Base-by-base conservation (phyloP, 2,888 invertebrate species). In the Trichogramma dendrolimi region DNA sequence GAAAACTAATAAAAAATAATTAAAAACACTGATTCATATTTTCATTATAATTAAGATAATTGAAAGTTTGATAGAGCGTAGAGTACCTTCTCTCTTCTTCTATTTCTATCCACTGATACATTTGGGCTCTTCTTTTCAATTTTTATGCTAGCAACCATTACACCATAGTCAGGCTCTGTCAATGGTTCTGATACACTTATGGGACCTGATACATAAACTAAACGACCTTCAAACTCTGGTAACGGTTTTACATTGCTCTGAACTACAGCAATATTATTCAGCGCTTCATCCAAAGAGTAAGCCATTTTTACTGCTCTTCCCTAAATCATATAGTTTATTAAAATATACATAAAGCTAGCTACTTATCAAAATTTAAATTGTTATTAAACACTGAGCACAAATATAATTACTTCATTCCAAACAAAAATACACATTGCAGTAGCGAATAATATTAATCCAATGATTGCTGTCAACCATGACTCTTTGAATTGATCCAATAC, bases 101-200 rank as follows among this genome's bases (percentile, higher is more conserved):
- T 8, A 78, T 74, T 70, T 95, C 94, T 61, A 93, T 85, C 95
- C 95, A 95, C 74, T 95, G 95, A 77, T 89, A 95, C 92, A 95
- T 94, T 79, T 95, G 94, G 0, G 94, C 94, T 60, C 91, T 82
- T 63, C 93, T 85, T 73, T 88, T 89, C 40, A 96, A 79, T 76
- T 93, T 93, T 93, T 0, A 94, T 91, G 4, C 94, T 89, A 70
- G 88, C 85, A 2, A 95, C 86, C 65, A 91, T 88, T 54, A 95
- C 87, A 61, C 91, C 91, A 77, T 94, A 95, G 64, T 91, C 90
- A 0, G 89, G 88, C 74, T 94, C 94, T 0, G 91, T 89, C 61
- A 94, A 83, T 5, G 94, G 93, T 74, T 94, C 92, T 7, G 88
- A 84, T 53, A 93, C 84, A 8, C 84, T 80, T 14, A 95, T 79